Evolutionary conservation across 2,888 invertebrate species (phyloP).

Genomic region (Didymodactylos carnosus): DNA sequence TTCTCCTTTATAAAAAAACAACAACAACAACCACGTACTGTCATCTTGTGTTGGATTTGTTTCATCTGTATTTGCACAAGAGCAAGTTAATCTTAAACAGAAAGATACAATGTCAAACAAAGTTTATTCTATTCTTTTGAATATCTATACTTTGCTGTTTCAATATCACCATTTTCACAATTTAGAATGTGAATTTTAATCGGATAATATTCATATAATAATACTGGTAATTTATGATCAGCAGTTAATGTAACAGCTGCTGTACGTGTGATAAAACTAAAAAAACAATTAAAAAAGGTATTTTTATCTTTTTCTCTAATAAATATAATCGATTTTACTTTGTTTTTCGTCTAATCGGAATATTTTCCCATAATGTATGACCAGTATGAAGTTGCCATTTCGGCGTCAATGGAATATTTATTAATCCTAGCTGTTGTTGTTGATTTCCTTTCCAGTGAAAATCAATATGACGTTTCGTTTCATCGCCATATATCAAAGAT

Average conservation of each 20-base stretch:
- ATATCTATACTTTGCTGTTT: not conserved
- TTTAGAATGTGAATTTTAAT: conserved; percentile 2
- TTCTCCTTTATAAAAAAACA: too few relatives aligned
- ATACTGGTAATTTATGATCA: conserved; percentile 1
- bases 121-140: not conserved
- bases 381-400: not conserved
- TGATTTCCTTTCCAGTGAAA: not conserved
- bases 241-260: not conserved
- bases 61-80: not conserved
- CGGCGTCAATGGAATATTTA: not conserved
- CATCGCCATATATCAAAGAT: not conserved
- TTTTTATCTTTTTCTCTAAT: not conserved
- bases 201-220: conserved; percentile 9
- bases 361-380: not conserved
- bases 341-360: not conserved
- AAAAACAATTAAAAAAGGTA: not conserved
- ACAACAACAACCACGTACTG: too few relatives aligned
- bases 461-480: not conserved
- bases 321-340: not conserved
- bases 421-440: not conserved
- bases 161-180: conserved; percentile 2
- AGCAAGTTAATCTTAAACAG: not conserved
- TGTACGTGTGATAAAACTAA: not conserved
- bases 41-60: not conserved
- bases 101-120: too few relatives aligned